These are phyloP conservation scores for Himalopsyche phryganea DNA, from an alignment of 1,140 invertebrate genomes.

Conservation along the genomic window DNA sequence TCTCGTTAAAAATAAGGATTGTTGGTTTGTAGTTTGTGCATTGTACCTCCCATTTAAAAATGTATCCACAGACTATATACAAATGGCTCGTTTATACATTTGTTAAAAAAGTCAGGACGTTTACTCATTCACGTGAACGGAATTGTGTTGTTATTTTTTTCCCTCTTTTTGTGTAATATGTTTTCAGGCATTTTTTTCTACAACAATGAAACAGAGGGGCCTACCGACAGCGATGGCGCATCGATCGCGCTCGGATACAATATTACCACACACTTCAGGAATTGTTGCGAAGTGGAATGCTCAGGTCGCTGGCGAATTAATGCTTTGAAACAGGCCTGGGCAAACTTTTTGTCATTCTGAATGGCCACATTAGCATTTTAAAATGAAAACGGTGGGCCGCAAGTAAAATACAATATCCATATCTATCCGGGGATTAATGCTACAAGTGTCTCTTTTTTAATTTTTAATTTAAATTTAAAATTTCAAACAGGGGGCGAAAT, in stretches of 20 bases:
- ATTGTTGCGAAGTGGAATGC: no score
- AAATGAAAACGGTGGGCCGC: no score
- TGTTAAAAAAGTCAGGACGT: slow-evolving; percentile 22
- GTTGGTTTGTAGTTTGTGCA: slow-evolving; percentile 11
- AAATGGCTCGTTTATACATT: slow-evolving; percentile 17
- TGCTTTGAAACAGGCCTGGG: no score
- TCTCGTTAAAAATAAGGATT: slow-evolving; percentile 14
- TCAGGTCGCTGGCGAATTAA: no score
- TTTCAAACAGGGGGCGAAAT: no score
- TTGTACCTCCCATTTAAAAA: slow-evolving; percentile 12
- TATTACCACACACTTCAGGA: no score
- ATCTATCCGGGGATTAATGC: no score
- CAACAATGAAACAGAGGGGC: slow-evolving; percentile 1
- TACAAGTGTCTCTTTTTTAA: no score
- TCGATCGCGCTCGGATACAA: not conserved
- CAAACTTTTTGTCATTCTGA: no score
- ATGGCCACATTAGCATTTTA: no score
- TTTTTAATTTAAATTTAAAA: no score
- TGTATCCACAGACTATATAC: slow-evolving; percentile 8
- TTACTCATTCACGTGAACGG: slow-evolving; percentile 29
- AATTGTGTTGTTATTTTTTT: slow-evolving; percentile 27
- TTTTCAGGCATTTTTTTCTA: slow-evolving; percentile 4
- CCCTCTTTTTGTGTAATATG: slow-evolving; percentile 3
- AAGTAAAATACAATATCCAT: no score
- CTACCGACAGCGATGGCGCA: not conserved